Percentiles rank a stretch among this genome's conserved stretches.
phyloP scores from a whole-genome alignment of 2,888 invertebrate genomes.

The Catocala fraxini region DNA sequence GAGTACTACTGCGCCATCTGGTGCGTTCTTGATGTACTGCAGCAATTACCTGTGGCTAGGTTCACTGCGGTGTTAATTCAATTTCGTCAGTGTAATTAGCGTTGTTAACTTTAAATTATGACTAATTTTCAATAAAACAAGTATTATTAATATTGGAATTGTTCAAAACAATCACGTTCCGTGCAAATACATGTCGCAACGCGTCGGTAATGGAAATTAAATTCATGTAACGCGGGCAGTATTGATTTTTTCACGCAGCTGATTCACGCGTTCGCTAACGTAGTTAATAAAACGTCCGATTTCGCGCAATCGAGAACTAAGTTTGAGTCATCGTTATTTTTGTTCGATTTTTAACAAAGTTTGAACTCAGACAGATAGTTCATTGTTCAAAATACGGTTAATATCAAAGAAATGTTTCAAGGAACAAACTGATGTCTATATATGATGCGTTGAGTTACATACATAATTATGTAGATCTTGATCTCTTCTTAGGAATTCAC shows the following conservation, averaged over 20 bases:
- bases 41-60: conserved; percentile 67
- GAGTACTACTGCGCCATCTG: conserved; percentile 85
- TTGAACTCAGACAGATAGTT: conserved; percentile 40
- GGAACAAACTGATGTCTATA: conserved; percentile 13
- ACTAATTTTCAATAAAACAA: conserved; percentile 48
- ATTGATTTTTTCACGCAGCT: conserved; percentile 83
- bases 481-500: conserved; percentile 48
- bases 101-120: conserved; percentile 54
- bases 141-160: conserved; percentile 23
- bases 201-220: conserved; percentile 33
- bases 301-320: conserved; percentile 69
- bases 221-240: conserved; percentile 58
- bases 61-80: conserved; percentile 72
- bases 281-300: conserved; percentile 47
- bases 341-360: conserved; percentile 51
- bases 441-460: conserved; percentile 24
- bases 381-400: conserved; percentile 37
- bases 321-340: conserved; percentile 78
- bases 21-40: conserved; percentile 63
- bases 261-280: conserved; percentile 66
- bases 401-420: conserved; percentile 13
- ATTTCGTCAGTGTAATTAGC: conserved; percentile 63
- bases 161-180: conserved; percentile 24
- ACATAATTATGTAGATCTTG: conserved; percentile 23
- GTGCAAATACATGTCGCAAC: conserved; percentile 19